Base-by-base conservation (phyloP, 2,797 vertebrate species). In the Urophycis tenuis region DNA sequence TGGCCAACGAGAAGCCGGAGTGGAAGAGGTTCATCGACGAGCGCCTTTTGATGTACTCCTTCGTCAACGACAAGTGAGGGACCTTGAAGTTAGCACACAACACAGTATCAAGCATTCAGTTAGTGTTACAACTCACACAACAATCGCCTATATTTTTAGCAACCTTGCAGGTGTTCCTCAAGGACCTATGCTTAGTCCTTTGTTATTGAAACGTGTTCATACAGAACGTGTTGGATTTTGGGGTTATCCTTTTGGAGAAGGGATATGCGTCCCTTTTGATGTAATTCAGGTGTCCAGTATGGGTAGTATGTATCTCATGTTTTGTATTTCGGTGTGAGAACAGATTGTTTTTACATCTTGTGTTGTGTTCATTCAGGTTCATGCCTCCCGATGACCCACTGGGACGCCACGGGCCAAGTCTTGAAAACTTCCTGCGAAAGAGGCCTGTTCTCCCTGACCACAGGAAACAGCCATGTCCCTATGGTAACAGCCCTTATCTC, bases 21-120 rank as follows among this genome's bases (percentile, higher is more conserved):
- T 99, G 97, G 97, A 99, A 98, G 93, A 98, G 96, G 85, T 98
- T 99, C 89, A 97, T 99, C 71, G 97, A 99, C 36, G 96, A 99
- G 76, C 94, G 97, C 36, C 90, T 99, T 79, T 91, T 99, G 81
- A 99, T 99, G 97, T 99, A 99, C 88, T 99, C 97, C 1, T 99
- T 99, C 85, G 97, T 98, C 79, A 99, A 99, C 77, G 97, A 99
- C 94, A 99, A 99, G 97, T 99, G 93, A 95, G 97, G 45, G 39
- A 10, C 14, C 6, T 31, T 14, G 67, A 69, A 25, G n/a, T n/a
- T 69, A 2, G 12, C 15, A 25, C 67, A 70, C 22, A 70, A 2
- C 34, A 35, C 8, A 35, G 34, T 35, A 35, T 35, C 34, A 35
- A 35, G 34, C 34, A 35, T 35, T 35, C 34, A 35, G 34, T 35